Conservation (phyloP, 92 coral and sea anemone species). For the Siderastrea radians region DNA sequence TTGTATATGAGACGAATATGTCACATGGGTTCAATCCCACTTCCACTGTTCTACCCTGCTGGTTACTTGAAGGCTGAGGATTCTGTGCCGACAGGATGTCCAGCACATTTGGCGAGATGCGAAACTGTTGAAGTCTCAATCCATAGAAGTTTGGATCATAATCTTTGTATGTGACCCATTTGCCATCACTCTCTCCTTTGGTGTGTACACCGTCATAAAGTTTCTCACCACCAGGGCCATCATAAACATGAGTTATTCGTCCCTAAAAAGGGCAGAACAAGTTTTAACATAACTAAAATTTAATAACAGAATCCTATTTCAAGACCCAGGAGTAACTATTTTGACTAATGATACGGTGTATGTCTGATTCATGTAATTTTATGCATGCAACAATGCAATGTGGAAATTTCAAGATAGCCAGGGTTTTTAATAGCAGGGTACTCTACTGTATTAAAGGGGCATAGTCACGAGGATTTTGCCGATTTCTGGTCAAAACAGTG, state of each 20-base stretch:
- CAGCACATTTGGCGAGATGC: constrained; percentile 93
- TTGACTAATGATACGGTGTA: no score
- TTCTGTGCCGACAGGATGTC: constrained; percentile 85
- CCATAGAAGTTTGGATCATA: constrained; percentile 65
- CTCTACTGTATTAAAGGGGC: no score
- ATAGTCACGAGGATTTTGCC: no score
- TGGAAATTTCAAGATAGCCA: no score
- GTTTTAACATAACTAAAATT: not conserved
- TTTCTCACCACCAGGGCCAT: constrained; percentile 72
- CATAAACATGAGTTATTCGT: constrained; percentile 76
- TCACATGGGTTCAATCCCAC: constrained; percentile 71
- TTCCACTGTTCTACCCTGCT: constrained; percentile 12
- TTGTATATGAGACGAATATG: constrained; percentile 87
- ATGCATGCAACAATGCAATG: no score
- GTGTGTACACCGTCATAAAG: constrained; percentile 91
- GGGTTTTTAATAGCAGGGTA: no score
- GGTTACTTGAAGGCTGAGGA: constrained; percentile 22
- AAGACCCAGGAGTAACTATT: no score
- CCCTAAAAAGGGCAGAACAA: constrained; percentile 62
- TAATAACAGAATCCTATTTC: not conserved
- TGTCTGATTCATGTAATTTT: no score
- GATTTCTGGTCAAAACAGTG: no score
- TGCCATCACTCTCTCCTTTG: constrained; percentile 84
- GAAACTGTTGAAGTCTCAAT: constrained; percentile 71
- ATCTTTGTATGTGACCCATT: constrained; percentile 90